Evolutionary conservation across 2,797 vertebrate species (phyloP), one percentile per base, ranked within the genome.

Genomic region (Onychomys arenicola): DNA sequence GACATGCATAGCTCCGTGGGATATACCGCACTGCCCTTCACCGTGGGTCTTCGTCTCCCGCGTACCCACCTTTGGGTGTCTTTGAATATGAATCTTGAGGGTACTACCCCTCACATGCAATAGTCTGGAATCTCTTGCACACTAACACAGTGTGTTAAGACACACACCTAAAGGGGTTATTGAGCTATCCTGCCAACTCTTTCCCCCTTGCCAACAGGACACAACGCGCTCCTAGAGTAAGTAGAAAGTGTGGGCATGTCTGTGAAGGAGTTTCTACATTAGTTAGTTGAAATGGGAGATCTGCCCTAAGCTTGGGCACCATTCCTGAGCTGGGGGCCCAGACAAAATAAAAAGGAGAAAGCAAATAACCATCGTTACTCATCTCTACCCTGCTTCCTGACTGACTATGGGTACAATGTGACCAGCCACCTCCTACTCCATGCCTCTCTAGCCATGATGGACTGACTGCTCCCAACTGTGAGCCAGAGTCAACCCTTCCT

Each of bases 131-230:
- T 76, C 5, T 27, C 57, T 9, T 0, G 6, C 14, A 4, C 1
- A 3, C 1, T 5, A 25, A 21, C 37, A 5, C 0, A 0, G 8
- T 4, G 11, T 16, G 73, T 21, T 12, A 55, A 14, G 5, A 4
- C 9, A 0, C 5, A 16, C 1, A 1, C 21, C 40, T 2, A 8
- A 8, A 17, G 34, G 32, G 65, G 5, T 0, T 0, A 2, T 1
- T 0, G 84, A 25, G 0, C 23, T 1, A 0, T 14, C 75, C 67
- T 55, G 19, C 32, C 17, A 19, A 16, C 52, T 6, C 1, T 10
- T n/a, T 49, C 12, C 11, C 46, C 5, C 5, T 46, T 67, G 65
- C 34, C 46, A 6, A 46, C 19, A 46, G 71, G 40, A 34, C 27
- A 46, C 55, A 11, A 57, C 32, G 1, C 1, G 12, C 13, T 11